Percentiles rank a stretch among this genome's conserved stretches.
phyloP scores from a whole-genome alignment of 2,113 vertebrate species.

The Paratilapia polleni region DNA sequence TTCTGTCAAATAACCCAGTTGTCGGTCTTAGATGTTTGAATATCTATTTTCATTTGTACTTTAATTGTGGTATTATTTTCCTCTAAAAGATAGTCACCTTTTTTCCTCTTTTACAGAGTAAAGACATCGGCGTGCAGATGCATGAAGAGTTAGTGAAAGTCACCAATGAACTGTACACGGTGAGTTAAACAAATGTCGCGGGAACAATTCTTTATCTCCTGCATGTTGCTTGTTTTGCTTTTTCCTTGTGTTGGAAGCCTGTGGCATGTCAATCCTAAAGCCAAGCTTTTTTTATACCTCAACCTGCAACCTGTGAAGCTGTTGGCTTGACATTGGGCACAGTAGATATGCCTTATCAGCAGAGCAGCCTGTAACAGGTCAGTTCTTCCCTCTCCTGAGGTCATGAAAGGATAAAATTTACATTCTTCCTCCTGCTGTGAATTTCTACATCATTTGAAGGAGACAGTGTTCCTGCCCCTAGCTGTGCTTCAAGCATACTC shows the following conservation, averaged over 20 bases:
- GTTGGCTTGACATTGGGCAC: slow-evolving; percentile 47
- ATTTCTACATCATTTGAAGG: slow-evolving; percentile 49
- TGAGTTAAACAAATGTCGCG: slow-evolving; percentile 77
- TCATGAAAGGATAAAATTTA: slow-evolving; percentile 52
- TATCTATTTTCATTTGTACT: slow-evolving; percentile 1
- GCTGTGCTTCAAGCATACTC: slow-evolving; percentile 47
- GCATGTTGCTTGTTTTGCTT: background rate
- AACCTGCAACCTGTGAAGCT: slow-evolving; percentile 50
- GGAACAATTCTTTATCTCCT: background rate
- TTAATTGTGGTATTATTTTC: slow-evolving; percentile 1
- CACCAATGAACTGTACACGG: slow-evolving; percentile 97
- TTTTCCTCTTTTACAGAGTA: slow-evolving; percentile 85
- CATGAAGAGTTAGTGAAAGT: slow-evolving; percentile 95
- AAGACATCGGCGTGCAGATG: slow-evolving; percentile 96
- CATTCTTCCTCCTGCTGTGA: slow-evolving; percentile 49
- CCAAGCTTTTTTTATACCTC: background rate
- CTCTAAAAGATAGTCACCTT: background rate
- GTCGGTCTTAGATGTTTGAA: slow-evolving; percentile 1
- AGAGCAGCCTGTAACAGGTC: slow-evolving; percentile 46
- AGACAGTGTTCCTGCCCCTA: slow-evolving; percentile 43
- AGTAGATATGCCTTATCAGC: slow-evolving; percentile 66
- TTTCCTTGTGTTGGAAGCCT: background rate
- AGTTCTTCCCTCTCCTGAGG: slow-evolving; percentile 48
- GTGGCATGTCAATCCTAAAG: background rate
- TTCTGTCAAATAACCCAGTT: slow-evolving; percentile 2